These are phyloP conservation scores for Greenwoodochromis staneri DNA, from an alignment of 2,113 vertebrate species.

Conservation along the genomic window DNA sequence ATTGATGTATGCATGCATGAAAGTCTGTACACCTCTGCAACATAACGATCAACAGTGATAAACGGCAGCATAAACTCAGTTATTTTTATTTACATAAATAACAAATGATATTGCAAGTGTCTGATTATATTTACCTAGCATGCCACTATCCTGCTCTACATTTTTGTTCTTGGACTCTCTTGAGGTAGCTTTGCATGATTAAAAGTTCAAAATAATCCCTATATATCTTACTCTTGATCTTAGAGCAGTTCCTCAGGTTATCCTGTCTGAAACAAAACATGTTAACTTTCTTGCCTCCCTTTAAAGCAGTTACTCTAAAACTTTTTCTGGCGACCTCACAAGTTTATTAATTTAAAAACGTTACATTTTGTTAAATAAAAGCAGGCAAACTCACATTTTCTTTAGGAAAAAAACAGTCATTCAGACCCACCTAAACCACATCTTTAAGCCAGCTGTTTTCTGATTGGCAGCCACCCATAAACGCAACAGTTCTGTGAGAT, in stretches of 20 bases:
- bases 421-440: neutral
- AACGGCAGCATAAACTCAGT: neutral
- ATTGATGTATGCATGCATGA: neutral
- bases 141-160: neutral
- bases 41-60: neutral
- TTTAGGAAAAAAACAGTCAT: neutral
- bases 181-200: neutral
- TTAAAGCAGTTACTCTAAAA: neutral
- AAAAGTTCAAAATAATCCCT: neutral
- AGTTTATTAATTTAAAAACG: fast-evolving
- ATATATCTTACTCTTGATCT: neutral
- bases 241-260: neutral
- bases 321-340: neutral
- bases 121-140: neutral
- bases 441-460: neutral
- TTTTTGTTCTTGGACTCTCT: neutral
- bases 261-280: neutral
- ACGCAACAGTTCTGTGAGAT: neutral
- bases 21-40: neutral
- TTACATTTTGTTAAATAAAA: neutral
- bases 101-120: neutral
- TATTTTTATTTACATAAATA: neutral
- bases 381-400: neutral
- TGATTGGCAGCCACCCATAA: neutral
- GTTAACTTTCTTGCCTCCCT: neutral